Percentiles rank a stretch among this genome's conserved stretches.
Conservation (phyloP, 2,113 vertebrate species). For the Lasiurus cinereus region DNA sequence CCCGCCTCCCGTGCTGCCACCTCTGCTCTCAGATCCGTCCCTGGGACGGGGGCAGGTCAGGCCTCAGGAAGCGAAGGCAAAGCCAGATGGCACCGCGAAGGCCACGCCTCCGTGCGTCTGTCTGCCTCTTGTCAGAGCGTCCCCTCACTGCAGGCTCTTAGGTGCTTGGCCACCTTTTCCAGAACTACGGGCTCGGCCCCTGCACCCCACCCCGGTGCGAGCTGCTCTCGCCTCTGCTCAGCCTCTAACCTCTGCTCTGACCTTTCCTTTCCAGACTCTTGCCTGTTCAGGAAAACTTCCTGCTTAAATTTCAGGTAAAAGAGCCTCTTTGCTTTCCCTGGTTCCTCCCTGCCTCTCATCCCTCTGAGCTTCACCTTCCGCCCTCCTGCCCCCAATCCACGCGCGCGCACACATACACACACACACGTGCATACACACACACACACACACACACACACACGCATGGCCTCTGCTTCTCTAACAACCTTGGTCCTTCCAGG, state of each 20-base stretch:
- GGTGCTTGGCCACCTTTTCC: neutral
- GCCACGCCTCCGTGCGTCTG: neutral
- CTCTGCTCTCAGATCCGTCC: rapidly evolving
- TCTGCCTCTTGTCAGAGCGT: neutral
- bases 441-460: neutral
- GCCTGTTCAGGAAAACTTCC: slow-evolving; percentile 98
- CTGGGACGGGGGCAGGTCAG: neutral
- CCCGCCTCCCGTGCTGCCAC: neutral
- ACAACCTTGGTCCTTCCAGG: slow-evolving; percentile 85
- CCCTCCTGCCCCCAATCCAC: neutral
- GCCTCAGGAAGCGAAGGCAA: neutral
- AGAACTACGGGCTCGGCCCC: neutral
- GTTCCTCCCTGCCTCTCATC: neutral
- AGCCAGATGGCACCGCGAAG: neutral
- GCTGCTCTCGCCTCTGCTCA: neutral
- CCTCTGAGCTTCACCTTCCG: neutral
- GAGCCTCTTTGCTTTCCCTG: neutral
- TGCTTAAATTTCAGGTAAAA: slow-evolving; percentile 97
- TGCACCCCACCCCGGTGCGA: rapidly evolving
- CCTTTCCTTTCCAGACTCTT: slow-evolving; percentile 91
- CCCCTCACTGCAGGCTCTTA: neutral
- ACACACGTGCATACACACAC: too few relatives aligned
- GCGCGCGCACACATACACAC: too few relatives aligned
- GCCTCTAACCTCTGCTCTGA: slow-evolving; percentile 62
- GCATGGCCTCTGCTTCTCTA: neutral